Conservation (phyloP, 2,888 invertebrate species). For the Thera obeliscata region DNA sequence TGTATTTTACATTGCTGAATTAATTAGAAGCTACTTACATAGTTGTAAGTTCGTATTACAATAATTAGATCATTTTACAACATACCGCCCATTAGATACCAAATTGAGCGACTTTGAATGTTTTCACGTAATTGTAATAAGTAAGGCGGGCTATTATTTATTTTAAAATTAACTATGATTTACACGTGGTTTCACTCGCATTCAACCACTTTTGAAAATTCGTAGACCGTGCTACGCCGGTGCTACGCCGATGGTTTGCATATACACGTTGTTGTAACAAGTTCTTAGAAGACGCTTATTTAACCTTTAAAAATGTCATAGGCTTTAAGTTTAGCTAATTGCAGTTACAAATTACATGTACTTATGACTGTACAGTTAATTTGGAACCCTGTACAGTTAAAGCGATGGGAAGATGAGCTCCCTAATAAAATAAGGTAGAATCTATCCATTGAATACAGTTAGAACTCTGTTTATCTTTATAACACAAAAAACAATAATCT, state of each 20-base stretch:
- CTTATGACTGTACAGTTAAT: too few species aligned
- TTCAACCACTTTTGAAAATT: constrained; percentile 3
- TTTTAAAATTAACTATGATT: neutral
- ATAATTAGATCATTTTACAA: constrained; percentile 18
- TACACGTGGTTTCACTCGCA: constrained; percentile 1
- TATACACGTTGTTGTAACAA: too few species aligned
- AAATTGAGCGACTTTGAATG: constrained; percentile 16
- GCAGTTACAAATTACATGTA: too few species aligned
- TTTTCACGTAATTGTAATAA: constrained; percentile 16
- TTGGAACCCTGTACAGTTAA: too few species aligned
- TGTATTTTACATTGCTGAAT: neutral
- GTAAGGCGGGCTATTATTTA: constrained; percentile 6
- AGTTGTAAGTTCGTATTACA: constrained; percentile 9
- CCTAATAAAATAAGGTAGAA: too few species aligned
- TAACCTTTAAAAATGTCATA: too few species aligned
- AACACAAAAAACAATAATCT: too few species aligned
- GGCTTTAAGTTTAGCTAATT: too few species aligned
- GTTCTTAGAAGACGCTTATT: too few species aligned
- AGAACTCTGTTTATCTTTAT: too few species aligned
- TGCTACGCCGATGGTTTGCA: constrained; percentile 2
- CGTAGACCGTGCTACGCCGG: constrained; percentile 22
- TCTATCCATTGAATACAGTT: too few species aligned
- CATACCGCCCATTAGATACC: constrained; percentile 21
- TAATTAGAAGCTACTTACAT: neutral
- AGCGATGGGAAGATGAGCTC: too few species aligned